A percentile compares a stretch with the other conserved stretches of the same genome.
Conservation (phyloP, 2,888 invertebrate genomes). For the Invenusta paracnida region DNA sequence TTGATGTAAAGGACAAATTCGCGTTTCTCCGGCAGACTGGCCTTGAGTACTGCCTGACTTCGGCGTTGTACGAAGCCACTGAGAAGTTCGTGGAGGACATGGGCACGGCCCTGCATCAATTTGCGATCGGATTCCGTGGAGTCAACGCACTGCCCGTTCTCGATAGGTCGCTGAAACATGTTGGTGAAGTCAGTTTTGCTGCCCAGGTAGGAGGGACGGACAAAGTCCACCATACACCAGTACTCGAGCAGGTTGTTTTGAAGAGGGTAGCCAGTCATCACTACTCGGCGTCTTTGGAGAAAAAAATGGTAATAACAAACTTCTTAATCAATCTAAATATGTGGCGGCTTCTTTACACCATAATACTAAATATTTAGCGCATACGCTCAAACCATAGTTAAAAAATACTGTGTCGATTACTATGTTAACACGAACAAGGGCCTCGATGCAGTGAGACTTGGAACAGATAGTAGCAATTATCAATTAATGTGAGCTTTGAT, state of each 20-base stretch:
- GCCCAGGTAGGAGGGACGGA: slow-evolving; percentile 90
- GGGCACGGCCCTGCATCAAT: slow-evolving; percentile 87
- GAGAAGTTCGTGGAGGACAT: slow-evolving; percentile 85
- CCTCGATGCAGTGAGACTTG: no score
- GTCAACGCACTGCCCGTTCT: slow-evolving; percentile 95
- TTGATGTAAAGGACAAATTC: slow-evolving; percentile 6
- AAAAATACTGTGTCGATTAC: no score
- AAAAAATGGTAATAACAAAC: no score
- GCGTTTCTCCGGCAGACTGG: background rate
- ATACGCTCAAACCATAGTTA: no score
- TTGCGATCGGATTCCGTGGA: slow-evolving; percentile 87
- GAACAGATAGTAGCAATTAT: no score
- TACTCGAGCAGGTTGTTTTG: slow-evolving; percentile 85
- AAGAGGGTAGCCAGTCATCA: slow-evolving; percentile 92
- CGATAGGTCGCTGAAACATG: slow-evolving; percentile 96
- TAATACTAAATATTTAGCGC: no score
- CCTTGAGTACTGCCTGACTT: background rate
- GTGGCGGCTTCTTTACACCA: no score
- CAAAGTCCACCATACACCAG: slow-evolving; percentile 99
- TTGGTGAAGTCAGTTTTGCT: slow-evolving; percentile 93
- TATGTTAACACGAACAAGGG: no score
- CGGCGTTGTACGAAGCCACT: slow-evolving; percentile 75
- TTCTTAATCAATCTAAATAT: no score
- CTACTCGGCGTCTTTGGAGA: slow-evolving; percentile 80
- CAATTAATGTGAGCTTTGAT: no score